Percentiles rank a stretch among this genome's conserved stretches.
These are phyloP conservation scores for Hoplodrina ambigua DNA, from an alignment of 2,888 invertebrate genomes.

Conservation along the genomic window DNA sequence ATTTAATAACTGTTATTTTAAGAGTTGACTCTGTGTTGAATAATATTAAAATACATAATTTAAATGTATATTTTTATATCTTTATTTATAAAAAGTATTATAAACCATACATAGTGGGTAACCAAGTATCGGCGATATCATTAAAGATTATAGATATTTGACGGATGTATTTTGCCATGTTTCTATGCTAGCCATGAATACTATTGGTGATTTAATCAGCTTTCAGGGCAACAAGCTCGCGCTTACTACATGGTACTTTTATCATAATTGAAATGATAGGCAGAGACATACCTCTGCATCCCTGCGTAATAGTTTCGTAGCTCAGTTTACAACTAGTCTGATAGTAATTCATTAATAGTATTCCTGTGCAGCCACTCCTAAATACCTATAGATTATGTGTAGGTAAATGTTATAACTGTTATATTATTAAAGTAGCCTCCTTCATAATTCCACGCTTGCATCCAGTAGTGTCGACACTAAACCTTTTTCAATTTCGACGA, in stretches of 20 bases:
- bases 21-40: slow-evolving; percentile 84
- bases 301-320: not conserved
- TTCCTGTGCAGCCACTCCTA: slow-evolving; percentile 66
- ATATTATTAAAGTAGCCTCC: slow-evolving; percentile 74
- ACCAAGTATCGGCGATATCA: slow-evolving; percentile 74
- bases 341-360: slow-evolving; percentile 58
- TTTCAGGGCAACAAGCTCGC: slow-evolving; percentile 7
- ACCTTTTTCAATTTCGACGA: slow-evolving; percentile 51
- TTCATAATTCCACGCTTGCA: slow-evolving; percentile 80
- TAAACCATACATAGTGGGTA: slow-evolving; percentile 76
- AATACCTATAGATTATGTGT: slow-evolving; percentile 62
- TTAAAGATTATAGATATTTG: slow-evolving; percentile 65
- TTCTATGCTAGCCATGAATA: slow-evolving; percentile 60
- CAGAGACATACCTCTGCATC: not conserved
- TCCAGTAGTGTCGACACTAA: slow-evolving; percentile 74
- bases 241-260: not conserved
- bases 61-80: slow-evolving; percentile 88
- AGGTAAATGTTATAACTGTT: slow-evolving; percentile 75
- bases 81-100: slow-evolving; percentile 87
- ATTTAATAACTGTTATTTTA: slow-evolving; percentile 82
- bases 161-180: slow-evolving; percentile 57
- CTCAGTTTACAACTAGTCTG: slow-evolving; percentile 20
- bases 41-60: slow-evolving; percentile 85
- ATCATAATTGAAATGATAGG: not conserved
- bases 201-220: slow-evolving; percentile 41